Conservation (phyloP, 2,113 vertebrate genomes). For the Setophaga petechia region DNA sequence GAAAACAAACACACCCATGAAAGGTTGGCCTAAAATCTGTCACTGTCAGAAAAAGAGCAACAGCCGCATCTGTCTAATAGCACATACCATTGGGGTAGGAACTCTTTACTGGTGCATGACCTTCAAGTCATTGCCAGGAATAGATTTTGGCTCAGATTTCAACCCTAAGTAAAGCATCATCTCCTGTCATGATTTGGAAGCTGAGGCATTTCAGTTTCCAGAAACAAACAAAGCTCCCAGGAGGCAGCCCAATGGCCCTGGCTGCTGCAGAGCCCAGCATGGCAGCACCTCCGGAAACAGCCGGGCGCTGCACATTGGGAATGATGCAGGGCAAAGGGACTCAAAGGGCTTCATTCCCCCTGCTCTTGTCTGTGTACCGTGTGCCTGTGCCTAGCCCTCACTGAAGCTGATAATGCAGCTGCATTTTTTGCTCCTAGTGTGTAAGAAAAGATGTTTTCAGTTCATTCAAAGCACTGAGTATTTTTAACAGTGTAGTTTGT, state of each 20-base stretch:
- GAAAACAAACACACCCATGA: constrained; percentile 58
- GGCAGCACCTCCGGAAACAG: not conserved
- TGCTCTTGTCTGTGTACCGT: not conserved
- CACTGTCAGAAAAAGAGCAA: constrained; percentile 61
- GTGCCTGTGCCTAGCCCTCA: not conserved
- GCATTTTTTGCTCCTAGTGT: not conserved
- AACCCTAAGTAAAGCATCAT: constrained; percentile 52
- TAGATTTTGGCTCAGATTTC: constrained; percentile 66
- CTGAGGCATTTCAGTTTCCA: constrained; percentile 52
- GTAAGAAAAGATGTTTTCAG: not conserved
- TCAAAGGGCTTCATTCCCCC: not conserved
- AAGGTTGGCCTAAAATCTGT: constrained; percentile 50
- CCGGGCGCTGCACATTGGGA: not conserved
- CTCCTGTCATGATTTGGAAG: constrained; percentile 54
- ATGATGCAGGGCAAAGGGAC: not conserved
- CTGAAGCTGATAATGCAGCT: not conserved
- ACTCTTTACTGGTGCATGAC: constrained; percentile 55
- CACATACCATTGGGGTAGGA: constrained; percentile 38
- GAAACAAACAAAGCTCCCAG: constrained; percentile 26
- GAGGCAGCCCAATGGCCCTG: not conserved
- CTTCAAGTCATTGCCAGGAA: constrained; percentile 63
- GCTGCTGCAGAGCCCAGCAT: not conserved
- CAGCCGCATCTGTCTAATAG: constrained; percentile 54
- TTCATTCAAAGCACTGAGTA: not conserved
- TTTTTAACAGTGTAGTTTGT: not conserved